Evolutionary conservation across 2,113 vertebrate genomes (phyloP), one percentile per base, ranked within the genome.

Genomic region (Pituophis catenifer): DNA sequence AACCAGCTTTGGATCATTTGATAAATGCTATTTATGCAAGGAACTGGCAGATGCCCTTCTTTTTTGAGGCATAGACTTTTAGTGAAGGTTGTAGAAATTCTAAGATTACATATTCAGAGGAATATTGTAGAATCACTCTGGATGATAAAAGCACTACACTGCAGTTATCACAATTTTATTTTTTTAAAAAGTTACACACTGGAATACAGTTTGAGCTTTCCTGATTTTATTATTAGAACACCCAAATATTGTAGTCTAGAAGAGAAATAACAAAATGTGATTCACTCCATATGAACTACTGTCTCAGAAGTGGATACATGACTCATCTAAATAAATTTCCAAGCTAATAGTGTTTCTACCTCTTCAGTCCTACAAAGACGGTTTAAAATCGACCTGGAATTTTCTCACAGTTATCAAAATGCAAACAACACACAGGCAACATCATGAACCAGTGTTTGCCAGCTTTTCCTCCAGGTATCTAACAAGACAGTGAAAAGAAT

Each of bases 271-370:
- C 96, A 94, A 92, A 94, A 53, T 89, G 94, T 86, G 53, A 88
- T 75, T 54, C 75, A 48, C 90, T 89, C 38, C 86, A 88, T 0
- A 0, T 92, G 95, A 94, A 92, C 53, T 93, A 93, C 93, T 92
- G 88, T 0, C 38, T 90, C 94, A 88, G 53, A 29, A 92, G 90
- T 44, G 94, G 94, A 89, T 95, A 93, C 5, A 86, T 96, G 95
- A 97, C 89, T 96, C 94, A 95, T 95, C 95, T 57, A 81, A 81
- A 44, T 38, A 81, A 9, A 81, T 81, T 81, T 81, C 70, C 15
- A 81, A 38, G 70, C 6, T 38, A 81, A 17, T 81, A 33, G n/a
- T 33, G 19, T 81, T 81, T 81, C 33, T 81, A 81, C 17, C 33
- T 38, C 70, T 81, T 81, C 70, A 38, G 70, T 38, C 33, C 70